Evolutionary conservation across 1,140 invertebrate genomes (phyloP), one percentile per base, ranked within the genome.

Genomic region (Neodiprion lecontei): DNA sequence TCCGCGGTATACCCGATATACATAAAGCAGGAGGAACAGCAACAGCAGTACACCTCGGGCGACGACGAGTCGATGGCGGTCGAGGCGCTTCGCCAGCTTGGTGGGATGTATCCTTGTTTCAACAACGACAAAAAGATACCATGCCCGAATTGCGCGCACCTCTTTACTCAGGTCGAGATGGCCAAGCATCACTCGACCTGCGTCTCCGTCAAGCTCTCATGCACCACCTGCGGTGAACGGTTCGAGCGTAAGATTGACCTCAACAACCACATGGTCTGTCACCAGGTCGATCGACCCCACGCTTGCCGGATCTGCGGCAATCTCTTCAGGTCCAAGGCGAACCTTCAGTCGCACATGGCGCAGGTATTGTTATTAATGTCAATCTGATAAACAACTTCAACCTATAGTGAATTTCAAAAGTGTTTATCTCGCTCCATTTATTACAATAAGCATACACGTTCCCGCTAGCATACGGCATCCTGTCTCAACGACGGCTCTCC

Each of bases 21-120:
- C 9, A 82, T 85, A 40, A 87, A 88, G 67, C 72, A 85, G 61
- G 84, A 88, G 72, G 79, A 83, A 53, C 78, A 78, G 48, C 79
- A 82, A 7, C 82, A 82, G 48, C 82, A 82, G 48, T 83, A 84
- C 17, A 88, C 83, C 2, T 87, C 87, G 1, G 86, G 84, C 0
- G 87, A 89, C 69, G 87, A 88, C 28, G 88, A 89, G 53, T 87
- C 86, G 0, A 88, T 89, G 87, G 89, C 89, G 48, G 88, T 90
- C 0, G 89, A 90, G 80, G 89, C 89, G 0, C 72, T 90, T 1
- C 80, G 89, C 10, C 89, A 89, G 73, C 75, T 90, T 0, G 88
- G 89, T 7, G 87, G 87, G n/a, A 88, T 88, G 84, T 89, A 87
- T 75, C 84, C 86, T 28, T 82, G 74, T 48, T 85, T 84, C 21